phyloP scores from a whole-genome alignment of 2,888 invertebrate genomes.

The Leucophora obtusa region DNA sequence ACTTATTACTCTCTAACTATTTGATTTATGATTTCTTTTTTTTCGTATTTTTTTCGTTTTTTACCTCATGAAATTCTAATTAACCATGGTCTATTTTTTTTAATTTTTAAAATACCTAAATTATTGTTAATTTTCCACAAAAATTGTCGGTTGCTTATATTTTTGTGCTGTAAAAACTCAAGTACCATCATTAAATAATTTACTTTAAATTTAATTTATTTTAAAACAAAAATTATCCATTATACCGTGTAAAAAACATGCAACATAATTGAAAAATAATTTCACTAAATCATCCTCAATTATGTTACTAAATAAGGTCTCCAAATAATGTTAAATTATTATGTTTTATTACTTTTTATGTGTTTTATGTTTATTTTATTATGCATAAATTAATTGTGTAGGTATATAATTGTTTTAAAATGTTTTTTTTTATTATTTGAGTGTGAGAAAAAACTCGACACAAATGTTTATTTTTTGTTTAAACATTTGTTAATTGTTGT shows the following conservation, averaged over 20 bases:
- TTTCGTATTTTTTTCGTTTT: too few relatives aligned
- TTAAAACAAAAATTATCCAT: background rate
- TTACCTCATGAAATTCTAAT: too few relatives aligned
- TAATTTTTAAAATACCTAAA: too few relatives aligned
- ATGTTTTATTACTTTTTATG: slow-evolving; percentile 10
- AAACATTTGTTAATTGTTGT: background rate
- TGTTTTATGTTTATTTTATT: background rate
- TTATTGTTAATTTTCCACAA: background rate
- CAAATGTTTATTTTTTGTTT: background rate
- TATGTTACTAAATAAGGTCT: slow-evolving; percentile 21
- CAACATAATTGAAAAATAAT: slow-evolving; percentile 49
- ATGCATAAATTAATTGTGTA: slow-evolving; percentile 31
- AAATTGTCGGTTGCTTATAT: slow-evolving; percentile 4
- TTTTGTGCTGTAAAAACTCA: slow-evolving; percentile 1
- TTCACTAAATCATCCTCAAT: slow-evolving; percentile 19
- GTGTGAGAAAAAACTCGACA: slow-evolving; percentile 37
- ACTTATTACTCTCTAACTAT: too few relatives aligned
- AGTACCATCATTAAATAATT: slow-evolving; percentile 28
- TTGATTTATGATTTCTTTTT: too few relatives aligned
- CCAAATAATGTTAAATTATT: slow-evolving; percentile 25
- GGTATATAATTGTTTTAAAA: slow-evolving; percentile 24
- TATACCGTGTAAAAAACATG: background rate
- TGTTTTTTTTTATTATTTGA: slow-evolving; percentile 10
- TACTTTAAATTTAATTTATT: background rate
- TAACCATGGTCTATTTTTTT: too few relatives aligned